These are phyloP conservation scores for Cydia splendana DNA, from an alignment of 1,140 invertebrate species.

Conservation along the genomic window DNA sequence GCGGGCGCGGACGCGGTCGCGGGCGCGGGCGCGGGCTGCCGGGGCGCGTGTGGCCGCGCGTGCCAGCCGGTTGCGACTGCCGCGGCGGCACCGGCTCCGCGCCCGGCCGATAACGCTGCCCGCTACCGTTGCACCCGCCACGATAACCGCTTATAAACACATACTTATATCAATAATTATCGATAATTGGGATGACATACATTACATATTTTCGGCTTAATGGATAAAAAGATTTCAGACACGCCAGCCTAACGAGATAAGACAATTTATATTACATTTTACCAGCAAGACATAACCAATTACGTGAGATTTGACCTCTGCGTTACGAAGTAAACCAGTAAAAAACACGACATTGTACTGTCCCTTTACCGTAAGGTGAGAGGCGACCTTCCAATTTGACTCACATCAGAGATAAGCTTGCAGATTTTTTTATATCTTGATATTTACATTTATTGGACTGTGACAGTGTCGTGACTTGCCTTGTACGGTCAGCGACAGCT, in stretches of 20 bases:
- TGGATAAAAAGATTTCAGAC: not conserved
- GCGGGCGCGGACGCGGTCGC: constrained; percentile 52
- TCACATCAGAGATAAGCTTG: constrained; percentile 26
- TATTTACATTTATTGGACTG: constrained; percentile 11
- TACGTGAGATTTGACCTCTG: not conserved
- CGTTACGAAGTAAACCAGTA: not conserved
- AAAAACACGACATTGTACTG: constrained; percentile 3
- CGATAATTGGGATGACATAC: constrained; percentile 1
- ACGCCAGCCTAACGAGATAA: not conserved
- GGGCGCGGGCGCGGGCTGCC: constrained; percentile 54
- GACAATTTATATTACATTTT: constrained; percentile 3
- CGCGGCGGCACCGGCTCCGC: constrained; percentile 49
- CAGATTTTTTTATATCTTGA: constrained; percentile 10
- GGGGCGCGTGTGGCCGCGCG: constrained; percentile 67
- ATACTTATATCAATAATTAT: constrained; percentile 6
- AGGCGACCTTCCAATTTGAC: constrained; percentile 15
- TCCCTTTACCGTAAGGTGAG: constrained; percentile 3
- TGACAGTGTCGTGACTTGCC: not conserved
- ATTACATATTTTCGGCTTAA: not conserved
- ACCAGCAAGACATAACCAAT: not conserved
- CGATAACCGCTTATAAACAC: constrained; percentile 63
- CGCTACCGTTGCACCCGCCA: constrained; percentile 57
- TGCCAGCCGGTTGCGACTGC: constrained; percentile 69
- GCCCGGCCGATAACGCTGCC: constrained; percentile 53
- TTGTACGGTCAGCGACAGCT: not conserved